Percentiles rank a stretch among this genome's conserved stretches.
These are phyloP conservation scores for Bombus fervidus DNA, from an alignment of 1,140 invertebrate species.

Conservation along the genomic window DNA sequence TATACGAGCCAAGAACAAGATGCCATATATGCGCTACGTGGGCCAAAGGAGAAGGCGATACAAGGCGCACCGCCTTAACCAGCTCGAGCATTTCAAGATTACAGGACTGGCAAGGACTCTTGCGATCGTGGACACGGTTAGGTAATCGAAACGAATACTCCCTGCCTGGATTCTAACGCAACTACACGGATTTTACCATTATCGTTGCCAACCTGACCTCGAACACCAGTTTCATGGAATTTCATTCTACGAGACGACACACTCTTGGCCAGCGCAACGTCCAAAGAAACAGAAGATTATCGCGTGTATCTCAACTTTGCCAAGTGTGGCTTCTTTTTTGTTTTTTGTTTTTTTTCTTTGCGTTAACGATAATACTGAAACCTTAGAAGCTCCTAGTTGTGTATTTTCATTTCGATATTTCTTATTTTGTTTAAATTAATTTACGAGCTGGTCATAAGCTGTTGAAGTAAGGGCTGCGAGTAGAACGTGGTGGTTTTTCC, in stretches of 20 bases:
- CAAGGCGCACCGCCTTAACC: conserved; percentile 43
- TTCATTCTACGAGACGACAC: no score
- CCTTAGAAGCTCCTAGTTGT: no score
- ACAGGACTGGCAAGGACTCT: conserved; percentile 48
- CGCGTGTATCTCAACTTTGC: background rate
- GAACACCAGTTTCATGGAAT: no score
- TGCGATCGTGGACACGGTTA: conserved; percentile 38
- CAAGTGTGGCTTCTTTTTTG: no score
- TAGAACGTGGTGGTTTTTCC: background rate
- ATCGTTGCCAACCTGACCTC: background rate
- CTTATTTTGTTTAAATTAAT: background rate
- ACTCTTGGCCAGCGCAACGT: no score
- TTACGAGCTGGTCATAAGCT: no score
- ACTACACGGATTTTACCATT: background rate
- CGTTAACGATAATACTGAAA: no score
- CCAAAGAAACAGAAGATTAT: background rate
- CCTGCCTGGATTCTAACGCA: background rate
- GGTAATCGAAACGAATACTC: conserved; percentile 20
- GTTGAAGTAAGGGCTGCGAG: background rate
- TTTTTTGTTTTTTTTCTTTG: no score
- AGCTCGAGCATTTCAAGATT: conserved; percentile 49
- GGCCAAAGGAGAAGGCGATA: conserved; percentile 65
- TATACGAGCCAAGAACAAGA: conserved; percentile 64
- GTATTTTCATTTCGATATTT: background rate
- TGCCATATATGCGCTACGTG: conserved; percentile 71